phyloP scores from a whole-genome alignment of 2,113 vertebrate genomes.

The Ophthalmolycus amberensis region DNA sequence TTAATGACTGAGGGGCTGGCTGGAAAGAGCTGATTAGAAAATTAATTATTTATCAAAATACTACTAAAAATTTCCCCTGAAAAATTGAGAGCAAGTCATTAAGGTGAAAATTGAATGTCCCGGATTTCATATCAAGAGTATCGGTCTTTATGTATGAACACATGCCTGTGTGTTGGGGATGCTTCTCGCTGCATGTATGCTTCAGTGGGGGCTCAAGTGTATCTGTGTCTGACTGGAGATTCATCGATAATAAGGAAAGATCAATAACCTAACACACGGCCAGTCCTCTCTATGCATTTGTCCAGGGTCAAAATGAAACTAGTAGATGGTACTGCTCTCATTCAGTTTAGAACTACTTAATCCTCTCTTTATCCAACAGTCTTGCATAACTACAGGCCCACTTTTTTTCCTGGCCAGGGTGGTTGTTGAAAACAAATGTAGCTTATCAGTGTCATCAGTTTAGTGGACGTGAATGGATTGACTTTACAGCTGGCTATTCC shows the following conservation, averaged over 20 bases:
- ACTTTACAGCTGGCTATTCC: background rate
- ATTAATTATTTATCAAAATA: constrained; percentile 83
- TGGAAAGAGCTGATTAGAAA: constrained; percentile 75
- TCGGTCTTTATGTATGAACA: constrained; percentile 11
- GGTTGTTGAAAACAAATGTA: background rate
- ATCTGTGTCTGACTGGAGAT: background rate
- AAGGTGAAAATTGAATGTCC: constrained; percentile 66
- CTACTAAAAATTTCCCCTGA: constrained; percentile 74
- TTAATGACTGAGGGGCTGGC: constrained; percentile 67
- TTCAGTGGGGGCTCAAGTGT: background rate
- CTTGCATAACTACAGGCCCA: background rate
- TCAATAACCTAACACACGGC: background rate
- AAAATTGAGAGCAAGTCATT: constrained; percentile 71
- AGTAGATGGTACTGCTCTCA: background rate
- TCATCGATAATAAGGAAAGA: background rate
- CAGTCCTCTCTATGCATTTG: background rate
- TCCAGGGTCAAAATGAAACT: background rate
- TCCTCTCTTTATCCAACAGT: background rate
- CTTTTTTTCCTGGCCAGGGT: too few species aligned
- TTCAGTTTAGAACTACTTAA: background rate
- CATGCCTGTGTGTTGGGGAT: background rate
- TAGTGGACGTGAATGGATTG: background rate
- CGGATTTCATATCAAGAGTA: constrained; percentile 47
- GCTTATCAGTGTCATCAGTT: background rate
- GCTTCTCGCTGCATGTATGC: background rate